Conservation (phyloP, 2,797 vertebrate species). For the Heterohyrax brucei region DNA sequence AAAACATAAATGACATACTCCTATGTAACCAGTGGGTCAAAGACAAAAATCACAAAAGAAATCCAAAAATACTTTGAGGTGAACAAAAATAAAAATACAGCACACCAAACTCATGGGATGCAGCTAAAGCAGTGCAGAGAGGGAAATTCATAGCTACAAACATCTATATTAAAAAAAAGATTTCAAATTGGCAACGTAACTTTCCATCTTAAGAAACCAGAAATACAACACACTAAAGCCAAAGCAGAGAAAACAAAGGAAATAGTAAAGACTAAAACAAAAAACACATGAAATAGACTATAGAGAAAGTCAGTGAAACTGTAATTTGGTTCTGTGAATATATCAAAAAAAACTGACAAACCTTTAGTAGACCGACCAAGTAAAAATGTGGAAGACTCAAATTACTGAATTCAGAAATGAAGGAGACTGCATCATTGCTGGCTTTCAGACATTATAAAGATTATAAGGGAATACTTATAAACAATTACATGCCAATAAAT, state of each 20-base stretch:
- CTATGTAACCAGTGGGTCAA: neutral
- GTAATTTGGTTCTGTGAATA: constrained; percentile 31
- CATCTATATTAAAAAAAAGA: neutral
- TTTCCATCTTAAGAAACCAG: neutral
- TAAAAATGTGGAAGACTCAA: neutral
- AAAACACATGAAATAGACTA: neutral
- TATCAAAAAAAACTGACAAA: neutral
- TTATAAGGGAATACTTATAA: neutral
- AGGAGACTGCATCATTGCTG: neutral
- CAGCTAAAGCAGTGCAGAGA: neutral
- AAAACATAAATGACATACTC: neutral
- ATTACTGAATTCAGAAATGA: neutral
- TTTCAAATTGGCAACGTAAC: neutral
- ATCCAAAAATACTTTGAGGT: constrained; percentile 21
- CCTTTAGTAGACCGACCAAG: neutral
- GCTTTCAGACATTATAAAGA: constrained; percentile 14
- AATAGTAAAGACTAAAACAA: neutral
- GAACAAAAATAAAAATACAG: constrained; percentile 19
- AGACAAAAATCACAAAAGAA: constrained; percentile 19
- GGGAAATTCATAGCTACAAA: neutral
- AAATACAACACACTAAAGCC: neutral
- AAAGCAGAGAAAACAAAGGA: neutral
- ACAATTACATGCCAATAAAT: constrained; percentile 7
- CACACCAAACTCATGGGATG: neutral
- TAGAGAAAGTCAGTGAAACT: neutral